Evolutionary conservation across 2,113 vertebrate genomes (phyloP).

Genomic region (Lycocorax pyrrhopterus): DNA sequence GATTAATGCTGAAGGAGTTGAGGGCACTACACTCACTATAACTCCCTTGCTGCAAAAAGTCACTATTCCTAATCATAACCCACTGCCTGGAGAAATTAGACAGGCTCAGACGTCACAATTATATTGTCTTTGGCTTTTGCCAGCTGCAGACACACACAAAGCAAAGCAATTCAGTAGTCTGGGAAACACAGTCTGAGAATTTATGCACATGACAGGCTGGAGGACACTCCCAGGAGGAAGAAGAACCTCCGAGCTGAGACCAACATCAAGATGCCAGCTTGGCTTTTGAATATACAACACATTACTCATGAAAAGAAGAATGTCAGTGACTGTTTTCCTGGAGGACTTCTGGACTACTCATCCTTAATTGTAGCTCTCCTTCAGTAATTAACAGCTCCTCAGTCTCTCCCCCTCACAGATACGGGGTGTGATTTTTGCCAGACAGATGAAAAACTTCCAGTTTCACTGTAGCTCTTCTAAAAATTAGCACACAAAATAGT

Average conservation of each 20-base stretch:
- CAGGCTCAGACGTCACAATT: neutral
- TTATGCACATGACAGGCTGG: neutral
- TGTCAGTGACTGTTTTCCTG: neutral
- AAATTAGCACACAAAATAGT: neutral
- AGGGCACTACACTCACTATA: neutral
- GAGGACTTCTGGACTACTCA: slow-evolving; percentile 42
- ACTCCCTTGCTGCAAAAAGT: neutral
- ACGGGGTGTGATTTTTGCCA: neutral
- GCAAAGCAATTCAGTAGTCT: neutral
- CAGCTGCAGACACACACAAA: neutral
- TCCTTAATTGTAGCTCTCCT: slow-evolving; percentile 38
- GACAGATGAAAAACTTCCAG: neutral
- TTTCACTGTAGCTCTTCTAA: neutral
- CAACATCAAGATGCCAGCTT: neutral
- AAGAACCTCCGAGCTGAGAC: neutral
- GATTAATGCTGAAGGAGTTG: neutral
- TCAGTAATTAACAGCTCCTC: slow-evolving; percentile 26
- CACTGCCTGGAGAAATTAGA: neutral
- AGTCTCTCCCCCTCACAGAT: neutral
- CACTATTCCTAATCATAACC: neutral
- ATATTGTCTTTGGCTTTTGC: neutral
- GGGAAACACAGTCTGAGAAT: neutral
- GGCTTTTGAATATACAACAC: neutral
- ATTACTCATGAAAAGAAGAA: slow-evolving; percentile 20
- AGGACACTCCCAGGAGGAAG: neutral